Base-by-base conservation (phyloP, 2,888 invertebrate genomes). In the Archaeoteleia sp. region DNA sequence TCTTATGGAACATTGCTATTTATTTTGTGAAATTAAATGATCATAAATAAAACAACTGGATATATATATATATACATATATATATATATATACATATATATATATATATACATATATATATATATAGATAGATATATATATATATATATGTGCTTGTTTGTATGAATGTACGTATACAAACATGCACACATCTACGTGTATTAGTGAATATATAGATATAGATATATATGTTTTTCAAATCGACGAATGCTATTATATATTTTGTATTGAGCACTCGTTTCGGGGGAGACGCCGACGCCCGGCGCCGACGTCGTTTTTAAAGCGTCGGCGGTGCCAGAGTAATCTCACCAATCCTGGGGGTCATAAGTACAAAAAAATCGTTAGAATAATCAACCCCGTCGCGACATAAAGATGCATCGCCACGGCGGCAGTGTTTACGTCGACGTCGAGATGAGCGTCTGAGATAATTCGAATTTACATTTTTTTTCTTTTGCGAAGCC, bases 211-310 rank as follows among this genome's bases (percentile, higher is more conserved):
- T 55, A 45, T 48, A 42, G 61, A 37, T 35, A 48, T 35, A 57
- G 25, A 54, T 74, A 78, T 76, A 77, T 78, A 78, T 77, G 77
- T 79, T 82, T 79, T 82, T 81, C 76, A 79, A 80, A 81, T 81
- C 82, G 81, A 82, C 82, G 81, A 82, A 82, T 81, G 80, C 79
- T 78, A 83, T 82, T 81, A 82, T 80, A 82, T 81, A 83, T 83
- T 81, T 82, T 81, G 79, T 81, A 83, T 83, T 79, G 82, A 81
- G 82, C 80, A 83, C 78, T 82, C 82, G 79, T 81, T 82, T 80
- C 76, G 80, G 78, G 78, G 70, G 77, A 77, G 78, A 78, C 78
- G 78, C 77, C 79, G 81, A 81, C 80, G 79, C 80, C 79, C 79
- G 82, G 79, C 80, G 82, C 78, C 80, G 79, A 80, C 78, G 79